phyloP scores from a whole-genome alignment of 2,888 invertebrate species.

The Metalampra italica region DNA sequence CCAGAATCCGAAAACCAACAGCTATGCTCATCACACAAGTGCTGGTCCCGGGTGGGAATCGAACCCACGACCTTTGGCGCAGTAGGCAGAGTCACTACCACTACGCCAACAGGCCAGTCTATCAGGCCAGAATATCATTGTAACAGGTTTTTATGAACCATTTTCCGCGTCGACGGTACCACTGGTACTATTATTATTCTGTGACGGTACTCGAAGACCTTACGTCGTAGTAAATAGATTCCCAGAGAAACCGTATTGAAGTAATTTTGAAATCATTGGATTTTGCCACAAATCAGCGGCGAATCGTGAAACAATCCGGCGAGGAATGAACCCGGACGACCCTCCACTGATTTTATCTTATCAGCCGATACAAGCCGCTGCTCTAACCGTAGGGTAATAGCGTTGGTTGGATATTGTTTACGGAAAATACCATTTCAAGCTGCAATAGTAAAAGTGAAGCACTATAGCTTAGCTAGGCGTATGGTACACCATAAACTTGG shows the following conservation, averaged over 20 bases:
- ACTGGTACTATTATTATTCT: too few species aligned
- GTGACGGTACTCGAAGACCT: not conserved
- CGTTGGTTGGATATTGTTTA: not conserved
- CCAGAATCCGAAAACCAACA: too few species aligned
- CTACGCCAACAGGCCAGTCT: too few species aligned
- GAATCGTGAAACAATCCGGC: constrained; percentile 7
- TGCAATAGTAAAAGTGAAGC: not conserved
- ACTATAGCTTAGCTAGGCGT: not conserved
- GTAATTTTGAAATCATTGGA: not conserved
- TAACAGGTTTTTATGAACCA: too few species aligned
- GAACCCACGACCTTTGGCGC: too few species aligned
- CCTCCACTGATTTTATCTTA: constrained; percentile 12
- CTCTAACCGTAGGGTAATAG: not conserved
- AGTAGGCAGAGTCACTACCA: too few species aligned
- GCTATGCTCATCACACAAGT: too few species aligned
- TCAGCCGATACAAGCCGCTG: constrained; percentile 2
- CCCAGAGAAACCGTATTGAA: not conserved
- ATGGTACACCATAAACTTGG: too few species aligned
- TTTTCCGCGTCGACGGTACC: not conserved
- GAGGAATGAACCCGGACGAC: constrained; percentile 4
- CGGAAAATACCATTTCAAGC: not conserved
- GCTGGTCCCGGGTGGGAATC: too few species aligned
- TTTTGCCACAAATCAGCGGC: constrained; percentile 2
- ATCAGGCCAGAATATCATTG: too few species aligned
- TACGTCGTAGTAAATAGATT: not conserved